Percentiles rank a stretch among this genome's conserved stretches.
Conservation (phyloP, 2,113 vertebrate species). For the Trochalopteron elliotii region DNA sequence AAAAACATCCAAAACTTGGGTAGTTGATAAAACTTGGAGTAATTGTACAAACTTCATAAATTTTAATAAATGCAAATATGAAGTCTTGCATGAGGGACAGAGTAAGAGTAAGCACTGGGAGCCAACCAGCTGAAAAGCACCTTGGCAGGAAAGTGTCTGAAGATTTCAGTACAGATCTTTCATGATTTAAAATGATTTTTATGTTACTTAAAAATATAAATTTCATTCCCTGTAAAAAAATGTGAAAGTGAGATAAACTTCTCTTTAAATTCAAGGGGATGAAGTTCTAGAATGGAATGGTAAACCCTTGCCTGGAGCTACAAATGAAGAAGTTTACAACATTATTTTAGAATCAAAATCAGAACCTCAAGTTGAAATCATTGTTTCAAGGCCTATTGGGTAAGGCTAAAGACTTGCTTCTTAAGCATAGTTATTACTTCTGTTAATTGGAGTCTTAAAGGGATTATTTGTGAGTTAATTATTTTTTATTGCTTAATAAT, state of each 20-base stretch:
- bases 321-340: constrained; percentile 99
- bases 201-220: background rate
- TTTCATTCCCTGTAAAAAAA: constrained; percentile 26
- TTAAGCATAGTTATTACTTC: constrained; percentile 57
- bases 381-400: constrained; percentile 98
- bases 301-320: constrained; percentile 95
- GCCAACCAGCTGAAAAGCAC: background rate
- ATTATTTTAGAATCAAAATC: constrained; percentile 99
- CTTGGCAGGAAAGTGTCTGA: background rate
- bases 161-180: background rate
- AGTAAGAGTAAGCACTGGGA: background rate
- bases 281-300: constrained; percentile 99
- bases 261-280: constrained; percentile 87
- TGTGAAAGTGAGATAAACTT: constrained; percentile 63
- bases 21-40: background rate
- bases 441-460: constrained; percentile 38
- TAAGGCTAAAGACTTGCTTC: constrained; percentile 78
- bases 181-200: background rate
- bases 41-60: background rate
- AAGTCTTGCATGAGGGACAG: background rate
- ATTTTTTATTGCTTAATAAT: background rate
- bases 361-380: constrained; percentile 98
- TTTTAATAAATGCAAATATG: background rate
- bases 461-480: background rate
- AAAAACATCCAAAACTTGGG: background rate